Conservation (phyloP, 2,888 invertebrate species). For the Strigamia maritima region DNA sequence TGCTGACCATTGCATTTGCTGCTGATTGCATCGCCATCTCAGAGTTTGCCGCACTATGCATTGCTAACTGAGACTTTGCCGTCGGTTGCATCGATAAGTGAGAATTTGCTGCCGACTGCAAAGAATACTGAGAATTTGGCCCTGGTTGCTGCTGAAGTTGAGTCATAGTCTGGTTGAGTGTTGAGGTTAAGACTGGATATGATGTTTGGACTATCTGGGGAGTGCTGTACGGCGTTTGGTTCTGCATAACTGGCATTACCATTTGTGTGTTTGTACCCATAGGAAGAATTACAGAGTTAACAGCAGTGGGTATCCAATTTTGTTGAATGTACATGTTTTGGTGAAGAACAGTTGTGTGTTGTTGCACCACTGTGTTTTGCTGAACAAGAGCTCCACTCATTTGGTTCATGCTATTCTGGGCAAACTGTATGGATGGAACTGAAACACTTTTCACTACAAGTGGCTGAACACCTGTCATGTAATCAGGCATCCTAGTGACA, state of each 20-base stretch:
- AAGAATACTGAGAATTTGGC: too few species aligned
- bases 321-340: background rate
- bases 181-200: background rate
- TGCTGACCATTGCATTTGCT: background rate
- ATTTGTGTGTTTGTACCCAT: background rate
- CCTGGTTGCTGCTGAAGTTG: background rate
- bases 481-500: background rate
- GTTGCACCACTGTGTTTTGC: background rate
- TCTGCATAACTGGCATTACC: background rate
- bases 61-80: too few species aligned
- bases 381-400: slow-evolving; percentile 6
- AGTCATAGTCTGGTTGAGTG: background rate
- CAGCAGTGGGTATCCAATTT: background rate
- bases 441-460: background rate
- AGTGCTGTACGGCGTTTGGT: background rate
- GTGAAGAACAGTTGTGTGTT: background rate
- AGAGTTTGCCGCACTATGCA: too few species aligned
- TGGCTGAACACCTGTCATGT: background rate
- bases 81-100: background rate
- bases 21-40: background rate
- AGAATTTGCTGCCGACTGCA: too few species aligned
- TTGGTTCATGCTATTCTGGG: background rate
- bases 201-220: background rate
- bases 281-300: background rate
- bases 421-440: background rate